Conservation (phyloP, 2,113 vertebrate species). For the Paracanthobrama guichenoti region DNA sequence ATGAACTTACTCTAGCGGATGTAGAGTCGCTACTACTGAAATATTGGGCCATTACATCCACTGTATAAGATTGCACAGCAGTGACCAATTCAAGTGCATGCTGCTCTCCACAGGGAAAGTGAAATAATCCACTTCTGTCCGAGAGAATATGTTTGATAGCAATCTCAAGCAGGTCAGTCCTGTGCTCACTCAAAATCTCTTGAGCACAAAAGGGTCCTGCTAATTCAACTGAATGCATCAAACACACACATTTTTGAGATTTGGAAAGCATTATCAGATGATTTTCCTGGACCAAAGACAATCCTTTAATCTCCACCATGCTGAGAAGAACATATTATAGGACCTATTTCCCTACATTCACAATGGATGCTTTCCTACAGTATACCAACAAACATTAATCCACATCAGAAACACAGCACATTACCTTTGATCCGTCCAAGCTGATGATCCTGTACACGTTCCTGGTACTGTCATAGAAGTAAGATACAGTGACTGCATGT, state of each 20-base stretch:
- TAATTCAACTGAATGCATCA: neutral
- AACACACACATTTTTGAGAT: neutral
- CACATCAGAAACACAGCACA: neutral
- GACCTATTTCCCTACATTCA: too few relatives aligned
- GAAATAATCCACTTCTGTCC: constrained; percentile 28
- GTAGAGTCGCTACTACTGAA: neutral
- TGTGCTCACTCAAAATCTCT: neutral
- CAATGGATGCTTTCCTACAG: neutral
- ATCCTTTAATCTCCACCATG: constrained; percentile 3
- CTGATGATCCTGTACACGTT: constrained; percentile 99
- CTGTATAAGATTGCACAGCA: neutral
- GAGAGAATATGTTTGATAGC: constrained; percentile 1
- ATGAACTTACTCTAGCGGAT: neutral
- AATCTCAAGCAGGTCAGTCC: neutral
- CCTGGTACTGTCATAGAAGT: constrained; percentile 98
- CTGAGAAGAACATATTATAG: too few relatives aligned
- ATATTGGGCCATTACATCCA: neutral
- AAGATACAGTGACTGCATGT: constrained; percentile 98
- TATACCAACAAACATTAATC: neutral
- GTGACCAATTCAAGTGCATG: constrained; percentile 19
- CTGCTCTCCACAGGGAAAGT: constrained; percentile 17
- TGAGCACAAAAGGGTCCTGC: neutral
- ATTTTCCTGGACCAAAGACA: neutral
- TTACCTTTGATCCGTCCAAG: constrained; percentile 97
- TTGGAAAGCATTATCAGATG: neutral